Conservation (phyloP, 2,113 vertebrate genomes). For the Carassius gibelio region DNA sequence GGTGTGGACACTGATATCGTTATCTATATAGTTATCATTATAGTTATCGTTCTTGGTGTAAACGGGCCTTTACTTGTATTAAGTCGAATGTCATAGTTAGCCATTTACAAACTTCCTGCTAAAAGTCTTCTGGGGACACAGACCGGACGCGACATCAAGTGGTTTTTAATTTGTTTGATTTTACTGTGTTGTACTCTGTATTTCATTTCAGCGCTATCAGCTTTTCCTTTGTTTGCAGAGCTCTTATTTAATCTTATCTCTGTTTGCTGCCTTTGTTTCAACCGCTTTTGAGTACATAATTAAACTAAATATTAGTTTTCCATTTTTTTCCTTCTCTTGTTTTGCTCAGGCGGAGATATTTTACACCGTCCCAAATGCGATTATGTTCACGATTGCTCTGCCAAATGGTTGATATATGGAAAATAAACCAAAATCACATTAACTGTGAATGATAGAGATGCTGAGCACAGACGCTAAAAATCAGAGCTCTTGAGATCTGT, state of each 20-base stretch:
- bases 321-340: neutral
- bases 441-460: neutral
- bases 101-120: neutral
- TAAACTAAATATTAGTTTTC: neutral
- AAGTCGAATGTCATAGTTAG: too few relatives aligned
- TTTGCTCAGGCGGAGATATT: neutral
- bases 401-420: slow-evolving; percentile 4
- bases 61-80: too few relatives aligned
- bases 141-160: too few relatives aligned
- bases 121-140: neutral
- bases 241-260: slow-evolving; percentile 4
- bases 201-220: neutral
- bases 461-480: neutral
- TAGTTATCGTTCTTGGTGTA: too few relatives aligned
- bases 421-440: neutral
- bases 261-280: neutral
- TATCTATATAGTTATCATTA: too few relatives aligned
- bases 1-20: too few relatives aligned
- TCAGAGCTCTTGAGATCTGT: neutral
- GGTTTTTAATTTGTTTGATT: neutral
- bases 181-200: neutral
- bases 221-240: neutral
- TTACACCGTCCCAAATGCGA: too few relatives aligned
- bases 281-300: neutral
- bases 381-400: neutral